These are phyloP conservation scores for Nebria brevicollis DNA, from an alignment of 2,888 invertebrate species.

Conservation along the genomic window DNA sequence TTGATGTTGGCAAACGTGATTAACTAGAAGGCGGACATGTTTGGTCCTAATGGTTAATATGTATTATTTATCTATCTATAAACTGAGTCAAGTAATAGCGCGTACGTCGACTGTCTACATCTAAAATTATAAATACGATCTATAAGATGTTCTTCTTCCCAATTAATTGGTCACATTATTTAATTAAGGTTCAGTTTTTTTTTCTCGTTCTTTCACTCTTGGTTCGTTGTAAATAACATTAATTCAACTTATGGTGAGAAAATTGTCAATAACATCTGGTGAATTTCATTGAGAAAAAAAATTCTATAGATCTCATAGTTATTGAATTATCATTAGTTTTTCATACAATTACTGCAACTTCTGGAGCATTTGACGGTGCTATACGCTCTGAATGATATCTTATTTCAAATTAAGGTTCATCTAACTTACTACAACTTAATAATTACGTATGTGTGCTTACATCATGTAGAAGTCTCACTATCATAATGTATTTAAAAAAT, in stretches of 20 bases:
- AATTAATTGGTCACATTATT: conserved; percentile 31
- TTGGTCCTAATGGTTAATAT: conserved; percentile 37
- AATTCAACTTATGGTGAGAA: conserved; percentile 24
- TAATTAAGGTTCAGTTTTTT: conserved; percentile 22
- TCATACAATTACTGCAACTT: background rate
- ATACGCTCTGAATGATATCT: background rate
- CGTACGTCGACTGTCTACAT: background rate
- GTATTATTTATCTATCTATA: conserved; percentile 40
- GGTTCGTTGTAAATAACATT: background rate
- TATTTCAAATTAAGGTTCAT: background rate
- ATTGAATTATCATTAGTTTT: conserved; percentile 28
- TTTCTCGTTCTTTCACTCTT: background rate
- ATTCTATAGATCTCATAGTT: conserved; percentile 13
- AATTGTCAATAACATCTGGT: conserved; percentile 13
- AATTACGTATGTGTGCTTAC: no score
- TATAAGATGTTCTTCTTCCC: conserved; percentile 7
- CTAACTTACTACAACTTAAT: background rate
- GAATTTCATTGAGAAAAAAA: conserved; percentile 24
- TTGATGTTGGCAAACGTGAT: conserved; percentile 52
- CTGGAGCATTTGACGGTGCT: background rate
- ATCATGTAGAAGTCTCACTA: no score
- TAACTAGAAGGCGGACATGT: conserved; percentile 59
- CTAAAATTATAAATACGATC: background rate
- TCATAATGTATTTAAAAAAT: no score
- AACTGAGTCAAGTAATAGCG: conserved; percentile 10